Evolutionary conservation across 2,888 invertebrate species (phyloP), one percentile per base, ranked within the genome.

Genomic region (Chalcosyrphus nemorum): DNA sequence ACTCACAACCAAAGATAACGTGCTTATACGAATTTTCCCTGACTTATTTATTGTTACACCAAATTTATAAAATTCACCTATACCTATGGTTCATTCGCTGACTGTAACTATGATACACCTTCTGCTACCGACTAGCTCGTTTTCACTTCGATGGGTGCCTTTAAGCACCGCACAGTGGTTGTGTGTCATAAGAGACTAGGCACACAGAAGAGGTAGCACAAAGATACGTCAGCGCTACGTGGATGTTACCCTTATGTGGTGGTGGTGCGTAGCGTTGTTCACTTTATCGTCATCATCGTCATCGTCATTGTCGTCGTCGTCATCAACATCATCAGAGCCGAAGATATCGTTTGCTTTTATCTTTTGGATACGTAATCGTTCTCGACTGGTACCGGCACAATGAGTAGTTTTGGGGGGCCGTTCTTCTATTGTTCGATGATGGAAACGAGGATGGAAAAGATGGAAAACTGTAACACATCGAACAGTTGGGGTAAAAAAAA

Each of bases 321-420:
- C 70, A 78, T 71, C 70, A 56, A 47, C 65, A 56, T 78, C 63
- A 71, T 65, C 61, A 59, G 35, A 71, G 56, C 71, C 65, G 17
- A 65, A 78, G 71, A 65, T 72, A 78, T 78, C 57, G 57, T 77
- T 63, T 38, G 41, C 70, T 77, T 63, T 77, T 77, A 77, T 77
- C 77, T 77, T 47, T 77, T 57, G 54, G 70, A 70, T 77, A 70
- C 63, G 77, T 70, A 63, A 68, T 77, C 77, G 59, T 24, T 56
- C 54, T 56, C 63, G 70, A 63, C 70, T 61, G 75, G 21, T 47
- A 35, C 54, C 56, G 56, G 54, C 24, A n/a, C n/a, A 61, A n/a
- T 35, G 72, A 24, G 15, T 59, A 17, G 57, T 24, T 74, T 32
- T 27, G 52, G 29, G 52, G n/a, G n/a, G n/a, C n/a, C n/a, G n/a